Evolutionary conservation across 2,888 invertebrate genomes (phyloP).

Genomic region (Pandemis corylana): DNA sequence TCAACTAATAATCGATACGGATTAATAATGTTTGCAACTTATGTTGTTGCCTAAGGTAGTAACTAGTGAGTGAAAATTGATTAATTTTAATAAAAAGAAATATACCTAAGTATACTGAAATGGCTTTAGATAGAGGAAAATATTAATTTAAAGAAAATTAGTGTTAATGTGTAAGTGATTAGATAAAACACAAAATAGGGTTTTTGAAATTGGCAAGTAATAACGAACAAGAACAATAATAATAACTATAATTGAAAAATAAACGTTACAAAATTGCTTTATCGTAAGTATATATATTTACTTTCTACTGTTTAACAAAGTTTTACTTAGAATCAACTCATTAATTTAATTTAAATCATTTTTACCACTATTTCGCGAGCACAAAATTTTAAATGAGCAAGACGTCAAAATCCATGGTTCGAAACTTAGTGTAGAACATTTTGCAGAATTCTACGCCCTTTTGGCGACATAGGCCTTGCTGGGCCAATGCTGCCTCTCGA

Average conservation of each 20-base stretch:
- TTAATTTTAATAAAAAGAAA: too few relatives aligned
- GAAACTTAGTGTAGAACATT: not conserved
- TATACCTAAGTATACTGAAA: too few relatives aligned
- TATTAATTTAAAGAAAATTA: not conserved
- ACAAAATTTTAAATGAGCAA: not conserved
- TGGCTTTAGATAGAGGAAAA: not conserved
- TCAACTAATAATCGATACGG: too few relatives aligned
- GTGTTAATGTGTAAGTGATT: not conserved
- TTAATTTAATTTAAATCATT: constrained; percentile 1
- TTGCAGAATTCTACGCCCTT: not conserved
- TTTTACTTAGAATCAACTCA: not conserved
- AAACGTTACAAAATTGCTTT: not conserved
- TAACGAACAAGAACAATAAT: not conserved
- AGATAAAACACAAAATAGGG: too few relatives aligned
- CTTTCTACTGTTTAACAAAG: not conserved
- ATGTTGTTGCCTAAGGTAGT: too few relatives aligned
- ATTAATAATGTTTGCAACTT: too few relatives aligned
- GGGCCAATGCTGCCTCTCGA: not conserved
- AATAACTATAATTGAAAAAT: not conserved
- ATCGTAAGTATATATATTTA: not conserved
- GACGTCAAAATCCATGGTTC: not conserved
- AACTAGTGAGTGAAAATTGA: too few relatives aligned
- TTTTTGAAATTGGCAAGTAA: not conserved
- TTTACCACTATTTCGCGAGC: not conserved
- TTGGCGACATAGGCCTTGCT: not conserved